Evolutionary conservation across 2,113 vertebrate genomes (phyloP), one percentile per base, ranked within the genome.

Genomic region (Spea multiplicata): DNA sequence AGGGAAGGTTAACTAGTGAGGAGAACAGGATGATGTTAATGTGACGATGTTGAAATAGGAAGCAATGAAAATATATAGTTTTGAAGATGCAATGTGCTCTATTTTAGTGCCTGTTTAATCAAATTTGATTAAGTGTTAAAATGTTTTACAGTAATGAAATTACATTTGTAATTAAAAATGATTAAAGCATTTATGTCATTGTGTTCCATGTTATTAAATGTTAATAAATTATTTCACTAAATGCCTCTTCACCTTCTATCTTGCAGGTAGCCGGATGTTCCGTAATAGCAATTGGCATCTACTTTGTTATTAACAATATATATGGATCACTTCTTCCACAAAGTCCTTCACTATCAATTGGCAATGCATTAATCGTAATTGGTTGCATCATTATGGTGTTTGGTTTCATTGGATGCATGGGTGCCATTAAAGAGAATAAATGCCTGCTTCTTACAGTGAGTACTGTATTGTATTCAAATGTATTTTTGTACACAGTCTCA

Each of bases 351-450:
- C 30, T 95, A 44, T 93, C 86, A 0, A 2, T 91, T 2, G 84
- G 91, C 82, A 94, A 90, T 81, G 65, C 84, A 1, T 86, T 96
- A 47, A 75, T 94, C 84, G 87, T 92, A 64, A 83, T 89, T 3
- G 95, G 94, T 57, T 93, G 93, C 50, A 71, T 96, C 80, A 92
- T 95, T 85, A 93, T 94, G 82, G 94, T 94, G 3, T 83, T 96
- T 59, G 94, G 94, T 73, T 96, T 96, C 85, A 86, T 96, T 74
- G 95, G 94, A 5, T 96, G 95, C 84, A 90, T 95, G 83, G 95
- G 94, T 0, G 92, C 95, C 5, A 92, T 96, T 70, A 95, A 93
- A 73, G 94, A 96, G 75, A 96, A 96, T 85, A 95, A 94, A 72
- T 96, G 94, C 45, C 87, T 96, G 16, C 91, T 96, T 46, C 87